Percentiles rank a stretch among this genome's conserved stretches.
Evolutionary conservation across 2,888 invertebrate species (phyloP).

Genomic region (Furcula furcula): DNA sequence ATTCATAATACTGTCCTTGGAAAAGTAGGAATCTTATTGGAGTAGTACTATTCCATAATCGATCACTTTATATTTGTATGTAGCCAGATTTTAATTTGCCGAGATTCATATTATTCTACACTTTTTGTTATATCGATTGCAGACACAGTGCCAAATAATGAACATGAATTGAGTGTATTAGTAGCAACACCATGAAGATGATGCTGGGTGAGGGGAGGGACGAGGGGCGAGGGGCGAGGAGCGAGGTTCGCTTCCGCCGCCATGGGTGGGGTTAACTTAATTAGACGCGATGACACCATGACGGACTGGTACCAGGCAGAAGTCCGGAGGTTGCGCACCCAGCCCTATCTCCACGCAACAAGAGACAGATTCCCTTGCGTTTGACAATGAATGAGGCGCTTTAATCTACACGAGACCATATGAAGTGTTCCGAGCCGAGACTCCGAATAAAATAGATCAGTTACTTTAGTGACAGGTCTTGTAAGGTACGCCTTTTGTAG

Average conservation of each 20-base stretch:
- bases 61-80: too few relatives aligned
- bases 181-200: not conserved
- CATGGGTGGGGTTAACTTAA: slow-evolving; percentile 12
- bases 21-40: too few relatives aligned
- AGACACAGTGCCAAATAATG: too few relatives aligned
- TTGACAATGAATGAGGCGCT: not conserved
- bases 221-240: not conserved
- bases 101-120: too few relatives aligned
- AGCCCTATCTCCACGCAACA: not conserved
- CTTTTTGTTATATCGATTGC: too few relatives aligned
- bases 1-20: too few relatives aligned
- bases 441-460: slow-evolving; percentile 9
- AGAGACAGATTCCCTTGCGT: not conserved
- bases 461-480: slow-evolving; percentile 6
- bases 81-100: too few relatives aligned
- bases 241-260: too few relatives aligned
- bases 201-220: not conserved
- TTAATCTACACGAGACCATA: slow-evolving; percentile 3
- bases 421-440: slow-evolving; percentile 3
- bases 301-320: slow-evolving; percentile 7
- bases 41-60: too few relatives aligned
- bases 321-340: not conserved
- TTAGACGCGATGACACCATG: slow-evolving; percentile 11
- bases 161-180: too few relatives aligned
- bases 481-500: slow-evolving; percentile 4